Evolutionary conservation across 2,888 invertebrate genomes (phyloP).

Genomic region (Pardosa pseudoannulata): DNA sequence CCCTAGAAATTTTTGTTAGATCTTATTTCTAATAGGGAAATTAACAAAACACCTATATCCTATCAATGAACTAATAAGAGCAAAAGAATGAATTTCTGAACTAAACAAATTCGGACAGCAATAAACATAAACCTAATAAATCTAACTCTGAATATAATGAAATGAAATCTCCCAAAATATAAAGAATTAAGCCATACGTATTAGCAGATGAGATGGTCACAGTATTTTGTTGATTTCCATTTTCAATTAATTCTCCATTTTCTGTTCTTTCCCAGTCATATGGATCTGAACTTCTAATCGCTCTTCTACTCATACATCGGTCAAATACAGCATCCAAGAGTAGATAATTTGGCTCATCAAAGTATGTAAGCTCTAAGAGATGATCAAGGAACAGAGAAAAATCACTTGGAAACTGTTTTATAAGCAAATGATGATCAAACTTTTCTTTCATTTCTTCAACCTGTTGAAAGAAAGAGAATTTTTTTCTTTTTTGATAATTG

Average conservation of each 20-base stretch:
- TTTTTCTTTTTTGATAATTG: too few species aligned
- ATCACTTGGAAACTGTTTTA: conserved; percentile 96
- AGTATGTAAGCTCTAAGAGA: conserved; percentile 93
- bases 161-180: too few species aligned
- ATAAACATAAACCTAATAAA: too few species aligned
- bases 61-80: too few species aligned
- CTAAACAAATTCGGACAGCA: too few species aligned
- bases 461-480: conserved; percentile 78
- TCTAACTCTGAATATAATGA: too few species aligned
- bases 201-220: neutral
- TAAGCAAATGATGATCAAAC: conserved; percentile 92
- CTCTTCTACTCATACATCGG: conserved; percentile 93
- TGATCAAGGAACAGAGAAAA: conserved; percentile 95
- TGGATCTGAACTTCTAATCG: conserved; percentile 91
- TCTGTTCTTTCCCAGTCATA: conserved; percentile 93
- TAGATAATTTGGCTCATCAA: conserved; percentile 95
- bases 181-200: neutral
- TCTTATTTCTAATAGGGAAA: too few species aligned
- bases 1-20: too few species aligned
- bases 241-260: neutral
- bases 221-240: neutral
- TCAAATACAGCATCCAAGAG: conserved; percentile 85
- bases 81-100: too few species aligned
- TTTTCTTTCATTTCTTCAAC: conserved; percentile 98
- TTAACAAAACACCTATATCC: too few species aligned